phyloP scores from a whole-genome alignment of 2,113 vertebrate genomes.

The Varanus komodoensis region DNA sequence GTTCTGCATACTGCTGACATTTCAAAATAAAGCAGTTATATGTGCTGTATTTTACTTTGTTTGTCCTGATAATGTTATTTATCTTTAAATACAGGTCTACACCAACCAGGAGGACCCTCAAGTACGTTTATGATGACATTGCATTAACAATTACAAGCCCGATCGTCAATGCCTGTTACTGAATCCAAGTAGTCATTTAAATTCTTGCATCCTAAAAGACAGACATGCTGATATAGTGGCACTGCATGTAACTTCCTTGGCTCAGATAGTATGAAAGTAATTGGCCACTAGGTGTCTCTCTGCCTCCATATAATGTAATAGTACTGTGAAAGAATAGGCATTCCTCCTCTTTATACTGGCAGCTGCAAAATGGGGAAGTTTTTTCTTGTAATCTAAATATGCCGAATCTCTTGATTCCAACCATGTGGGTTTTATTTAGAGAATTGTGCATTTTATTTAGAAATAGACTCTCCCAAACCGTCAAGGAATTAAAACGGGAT shows the following conservation, averaged over 20 bases:
- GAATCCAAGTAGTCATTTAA: neutral
- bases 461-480: neutral
- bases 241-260: too few species aligned
- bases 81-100: constrained; percentile 82
- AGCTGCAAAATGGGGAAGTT: neutral
- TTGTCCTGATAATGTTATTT: constrained; percentile 49
- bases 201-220: neutral
- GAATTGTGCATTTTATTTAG: neutral
- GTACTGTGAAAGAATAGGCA: neutral
- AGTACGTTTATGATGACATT: constrained; percentile 73
- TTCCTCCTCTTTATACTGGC: neutral
- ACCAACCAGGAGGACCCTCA: constrained; percentile 87
- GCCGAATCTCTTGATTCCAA: neutral
- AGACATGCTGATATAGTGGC: neutral
- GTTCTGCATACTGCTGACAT: constrained; percentile 64
- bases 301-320: neutral
- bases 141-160: neutral
- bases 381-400: neutral
- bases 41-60: neutral
- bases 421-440: neutral
- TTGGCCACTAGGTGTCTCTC: constrained; percentile 1
- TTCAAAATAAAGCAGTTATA: neutral
- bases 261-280: fast-evolving
- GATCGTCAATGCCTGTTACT: neutral
- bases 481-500: neutral